phyloP scores from a whole-genome alignment of 2,888 invertebrate genomes.

The Drosophila robusta region DNA sequence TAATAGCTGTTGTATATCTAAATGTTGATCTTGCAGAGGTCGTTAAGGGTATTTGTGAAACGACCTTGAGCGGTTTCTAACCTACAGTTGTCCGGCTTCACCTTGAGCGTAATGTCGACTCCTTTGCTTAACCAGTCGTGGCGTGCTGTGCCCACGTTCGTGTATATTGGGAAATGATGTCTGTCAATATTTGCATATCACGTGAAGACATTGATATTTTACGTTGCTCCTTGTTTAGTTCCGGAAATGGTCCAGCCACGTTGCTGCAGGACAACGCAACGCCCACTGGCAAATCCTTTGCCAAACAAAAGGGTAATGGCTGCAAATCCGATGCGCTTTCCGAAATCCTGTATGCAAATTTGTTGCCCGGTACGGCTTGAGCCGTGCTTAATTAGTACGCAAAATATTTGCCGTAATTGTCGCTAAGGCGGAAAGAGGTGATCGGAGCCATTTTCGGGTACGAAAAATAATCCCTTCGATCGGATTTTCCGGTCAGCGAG shows the following conservation, averaged over 20 bases:
- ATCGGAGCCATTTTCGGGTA: constrained; percentile 6
- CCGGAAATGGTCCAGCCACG: constrained; percentile 26
- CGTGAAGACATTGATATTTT: constrained; percentile 47
- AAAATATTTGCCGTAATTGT: constrained; percentile 83
- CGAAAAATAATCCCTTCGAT: constrained; percentile 79
- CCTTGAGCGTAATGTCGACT: constrained; percentile 49
- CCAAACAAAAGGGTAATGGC: constrained; percentile 81
- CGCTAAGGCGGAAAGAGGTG: constrained; percentile 24
- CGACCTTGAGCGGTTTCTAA: constrained; percentile 32
- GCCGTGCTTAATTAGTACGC: constrained; percentile 80
- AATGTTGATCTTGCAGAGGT: constrained; percentile 10
- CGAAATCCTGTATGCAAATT: constrained; percentile 65
- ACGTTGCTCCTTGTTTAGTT: constrained; percentile 6
- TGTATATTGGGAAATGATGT: constrained; percentile 79
- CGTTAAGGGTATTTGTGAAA: constrained; percentile 1
- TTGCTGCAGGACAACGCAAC: constrained; percentile 44
- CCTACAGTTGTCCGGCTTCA: constrained; percentile 4
- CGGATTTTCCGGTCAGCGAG: constrained; percentile 81
- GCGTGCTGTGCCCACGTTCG: constrained; percentile 60
- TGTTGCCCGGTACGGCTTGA: constrained; percentile 18
- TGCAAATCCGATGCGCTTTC: constrained; percentile 72
- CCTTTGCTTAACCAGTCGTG: constrained; percentile 42
- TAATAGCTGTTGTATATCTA: too few species aligned
- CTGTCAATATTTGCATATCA: constrained; percentile 79
- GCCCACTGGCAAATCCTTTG: constrained; percentile 71